These are phyloP conservation scores for Oryzias sinensis DNA, from an alignment of 2,797 vertebrate species.

Conservation along the genomic window DNA sequence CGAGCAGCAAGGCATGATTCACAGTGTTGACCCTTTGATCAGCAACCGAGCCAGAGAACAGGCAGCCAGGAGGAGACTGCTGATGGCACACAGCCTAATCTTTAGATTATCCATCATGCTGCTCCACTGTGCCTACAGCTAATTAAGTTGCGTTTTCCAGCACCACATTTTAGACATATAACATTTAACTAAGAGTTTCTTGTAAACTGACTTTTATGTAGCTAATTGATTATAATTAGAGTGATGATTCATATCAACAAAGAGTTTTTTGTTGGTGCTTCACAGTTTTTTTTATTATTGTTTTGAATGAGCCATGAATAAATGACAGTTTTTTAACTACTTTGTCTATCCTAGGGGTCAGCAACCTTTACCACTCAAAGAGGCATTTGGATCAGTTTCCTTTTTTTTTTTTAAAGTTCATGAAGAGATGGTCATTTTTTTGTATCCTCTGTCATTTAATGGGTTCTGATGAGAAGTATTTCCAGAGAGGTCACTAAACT, in stretches of 20 bases:
- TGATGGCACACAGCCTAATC: slow-evolving; percentile 64
- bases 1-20: slow-evolving; percentile 32
- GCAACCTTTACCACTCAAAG: too few species aligned
- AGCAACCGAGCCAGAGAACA: slow-evolving; percentile 27
- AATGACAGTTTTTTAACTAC: too few species aligned
- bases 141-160: slow-evolving; percentile 52
- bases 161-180: slow-evolving; percentile 27
- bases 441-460: too few species aligned
- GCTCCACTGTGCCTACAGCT: slow-evolving; percentile 45
- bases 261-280: slow-evolving; percentile 21
- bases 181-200: slow-evolving; percentile 42
- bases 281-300: slow-evolving; percentile 8
- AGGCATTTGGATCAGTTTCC: too few species aligned
- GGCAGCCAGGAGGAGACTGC: slow-evolving; percentile 52
- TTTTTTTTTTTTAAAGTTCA: too few species aligned
- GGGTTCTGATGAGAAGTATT: too few species aligned
- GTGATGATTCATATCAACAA: slow-evolving; percentile 24
- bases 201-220: slow-evolving; percentile 26
- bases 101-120: slow-evolving; percentile 63
- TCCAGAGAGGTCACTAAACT: too few species aligned
- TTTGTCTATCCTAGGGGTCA: too few species aligned
- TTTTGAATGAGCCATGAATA: too few species aligned
- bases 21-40: slow-evolving; percentile 58
- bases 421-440: too few species aligned
- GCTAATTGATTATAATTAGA: slow-evolving; percentile 51